Percentiles rank a stretch among this genome's conserved stretches.
Evolutionary conservation across 2,797 vertebrate species (phyloP).

Genomic region (Lepilemur ruficaudatus): DNA sequence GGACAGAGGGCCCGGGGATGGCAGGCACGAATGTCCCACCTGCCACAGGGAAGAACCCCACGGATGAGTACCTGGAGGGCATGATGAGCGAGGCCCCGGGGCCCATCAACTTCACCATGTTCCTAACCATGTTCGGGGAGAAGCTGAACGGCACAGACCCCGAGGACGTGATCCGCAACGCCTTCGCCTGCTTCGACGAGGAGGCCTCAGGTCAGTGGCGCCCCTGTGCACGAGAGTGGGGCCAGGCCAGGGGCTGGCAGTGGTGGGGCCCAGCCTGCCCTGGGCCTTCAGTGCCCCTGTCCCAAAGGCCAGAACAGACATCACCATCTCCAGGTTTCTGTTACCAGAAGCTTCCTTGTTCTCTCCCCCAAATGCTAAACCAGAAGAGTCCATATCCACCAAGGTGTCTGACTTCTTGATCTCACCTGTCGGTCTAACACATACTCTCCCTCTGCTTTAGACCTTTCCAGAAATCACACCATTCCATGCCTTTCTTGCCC

Average conservation of each 20-base stretch:
- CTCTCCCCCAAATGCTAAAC: not conserved
- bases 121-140: slow-evolving; percentile 99
- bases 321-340: not conserved
- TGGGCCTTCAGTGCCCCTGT: too few species aligned
- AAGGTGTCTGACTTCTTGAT: not conserved
- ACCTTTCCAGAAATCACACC: not conserved
- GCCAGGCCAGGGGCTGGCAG: not conserved
- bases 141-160: slow-evolving; percentile 98
- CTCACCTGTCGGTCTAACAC: not conserved
- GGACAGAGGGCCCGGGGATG: not conserved
- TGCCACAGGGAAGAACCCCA: slow-evolving; percentile 95
- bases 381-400: not conserved
- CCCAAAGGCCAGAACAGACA: not conserved
- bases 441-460: not conserved
- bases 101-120: slow-evolving; percentile 99
- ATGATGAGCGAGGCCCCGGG: slow-evolving; percentile 99
- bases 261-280: fast-evolving
- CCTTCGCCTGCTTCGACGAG: slow-evolving; percentile 98
- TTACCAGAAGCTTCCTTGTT: not conserved
- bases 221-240: not conserved
- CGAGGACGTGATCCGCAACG: slow-evolving; percentile 98
- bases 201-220: slow-evolving; percentile 91
- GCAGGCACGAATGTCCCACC: not conserved
- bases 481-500: not conserved
- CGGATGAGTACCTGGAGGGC: slow-evolving; percentile 97